Base-by-base conservation (phyloP, 2,888 invertebrate species). In the Acanthosepion esculentum region DNA sequence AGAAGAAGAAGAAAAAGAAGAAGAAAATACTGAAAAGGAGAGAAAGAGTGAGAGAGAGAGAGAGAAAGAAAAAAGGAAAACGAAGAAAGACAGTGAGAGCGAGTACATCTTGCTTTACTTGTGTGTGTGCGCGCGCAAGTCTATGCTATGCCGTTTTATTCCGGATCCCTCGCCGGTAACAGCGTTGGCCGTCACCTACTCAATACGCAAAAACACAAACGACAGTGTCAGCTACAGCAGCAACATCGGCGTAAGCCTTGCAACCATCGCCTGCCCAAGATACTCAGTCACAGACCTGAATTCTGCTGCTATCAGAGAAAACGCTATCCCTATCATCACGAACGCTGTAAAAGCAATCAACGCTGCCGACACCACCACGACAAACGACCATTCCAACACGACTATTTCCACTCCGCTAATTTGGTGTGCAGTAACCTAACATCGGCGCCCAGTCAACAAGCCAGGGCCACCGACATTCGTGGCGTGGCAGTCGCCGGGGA, bases 401-500 rank as follows among this genome's bases (percentile, higher is more conserved):
- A 78, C 78, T 12, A 59, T 59, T 20, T 23, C 20, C 59, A 33
- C n/a, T n/a, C 78, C n/a, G 78, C 78, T n/a, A n/a, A 18, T 78
- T 23, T 78, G n/a, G 78, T 78, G 78, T 78, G 78, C 78, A 78
- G 78, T 78, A 78, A 78, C 78, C n/a, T 78, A 78, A 78, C n/a
- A 12, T 78, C 78, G n/a, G n/a, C 78, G 4, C n/a, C 5, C 78
- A n/a, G 78, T n/a, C n/a, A 78, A n/a, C 78, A 78, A 78, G n/a
- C n/a, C 1, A 78, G 78, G 78, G 18, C n/a, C 48, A 48, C 23
- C 15, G n/a, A 48, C 23, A 48, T 48, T 29, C 48, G 41, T n/a
- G 48, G 41, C 48, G 48, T 92, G 18, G 50, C 26, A 48, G 29
- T 48, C 18, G 92, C 29, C 23, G 33, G 29, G 6, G 29, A 48